These are phyloP conservation scores for Cyprinodon brontotheroides DNA, from an alignment of 2,113 vertebrate species.

Conservation along the genomic window DNA sequence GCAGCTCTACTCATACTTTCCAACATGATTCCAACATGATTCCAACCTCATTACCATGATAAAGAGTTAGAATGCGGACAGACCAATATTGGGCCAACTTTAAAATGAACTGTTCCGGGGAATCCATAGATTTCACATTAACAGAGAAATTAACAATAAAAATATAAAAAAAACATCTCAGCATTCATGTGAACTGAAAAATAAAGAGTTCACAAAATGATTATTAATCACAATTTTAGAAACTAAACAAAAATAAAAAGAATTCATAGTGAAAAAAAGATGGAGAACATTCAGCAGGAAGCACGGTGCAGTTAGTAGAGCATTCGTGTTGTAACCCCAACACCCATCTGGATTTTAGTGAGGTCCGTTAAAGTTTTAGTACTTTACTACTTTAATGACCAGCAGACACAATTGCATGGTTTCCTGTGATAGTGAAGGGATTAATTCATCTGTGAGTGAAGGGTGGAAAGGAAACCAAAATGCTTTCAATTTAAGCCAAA, in stretches of 20 bases:
- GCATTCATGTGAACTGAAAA: background rate
- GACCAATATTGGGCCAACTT: no score
- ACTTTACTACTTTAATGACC: slow-evolving; percentile 59
- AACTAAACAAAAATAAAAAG: background rate
- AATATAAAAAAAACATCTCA: background rate
- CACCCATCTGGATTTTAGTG: slow-evolving; percentile 39
- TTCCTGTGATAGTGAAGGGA: slow-evolving; percentile 50
- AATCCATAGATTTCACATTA: background rate
- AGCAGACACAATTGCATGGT: slow-evolving; percentile 57
- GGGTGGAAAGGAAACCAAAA: slow-evolving; percentile 27
- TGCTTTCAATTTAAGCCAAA: slow-evolving; percentile 12
- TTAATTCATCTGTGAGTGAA: slow-evolving; percentile 53
- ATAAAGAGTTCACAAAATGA: background rate
- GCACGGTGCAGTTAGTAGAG: slow-evolving; percentile 58
- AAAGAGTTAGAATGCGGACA: no score
- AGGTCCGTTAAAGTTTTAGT: slow-evolving; percentile 44
- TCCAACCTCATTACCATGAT: no score
- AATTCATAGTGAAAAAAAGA: background rate
- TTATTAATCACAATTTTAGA: background rate
- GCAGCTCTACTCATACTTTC: no score
- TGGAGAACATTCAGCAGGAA: slow-evolving; percentile 1
- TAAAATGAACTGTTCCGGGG: no score
- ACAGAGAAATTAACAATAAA: no score
- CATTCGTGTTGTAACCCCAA: slow-evolving; percentile 37
- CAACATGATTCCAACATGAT: no score